Base-by-base conservation (phyloP, 2,113 vertebrate genomes). In the Numida meleagris region DNA sequence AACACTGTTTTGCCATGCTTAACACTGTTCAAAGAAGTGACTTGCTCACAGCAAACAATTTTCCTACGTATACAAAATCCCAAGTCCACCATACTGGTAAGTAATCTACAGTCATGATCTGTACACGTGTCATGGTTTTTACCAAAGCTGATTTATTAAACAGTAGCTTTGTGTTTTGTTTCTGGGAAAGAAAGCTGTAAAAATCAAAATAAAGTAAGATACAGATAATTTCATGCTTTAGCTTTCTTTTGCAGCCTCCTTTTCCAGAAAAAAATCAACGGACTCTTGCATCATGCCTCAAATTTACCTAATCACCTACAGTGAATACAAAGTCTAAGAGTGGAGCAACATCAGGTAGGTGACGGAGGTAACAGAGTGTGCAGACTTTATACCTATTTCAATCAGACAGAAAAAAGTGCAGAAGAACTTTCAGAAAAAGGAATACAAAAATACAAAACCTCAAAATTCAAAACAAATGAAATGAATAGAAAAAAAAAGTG, bases 401-500 rank as follows among this genome's bases (percentile, higher is more conserved):
- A 81, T 3, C 4, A n/a, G 11, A 5, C 4, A 23, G 4, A 2
- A 33, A 78, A 48, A 75, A 68, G 2, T 29, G 16, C 8, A 81
- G 71, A 82, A 57, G 14, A 57, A 14, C 25, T 82, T 61, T 57
- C 33, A 78, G 25, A 63, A 84, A 82, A 67, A 9, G 0, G 15
- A 88, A 74, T 31, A 31, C 29, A 31, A 53, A 53, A 55, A 55
- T 4, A 55, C 53, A 16, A 55, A 55, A 31, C 17, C 9, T 8
- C 17, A 71, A 19, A 66, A 53, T 4, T 67, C 3, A 43, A 70
- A 86, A 10, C 2, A 55, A 86, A 88, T 57, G 27, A 53, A 3
- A 38, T 19, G 77, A 3, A 42, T 11, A 10, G 62, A 10, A 11
- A 71, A 34, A 4, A 2, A 3, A 3, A 1, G 0, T 25, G 2